Evolutionary conservation across 2,113 vertebrate genomes (phyloP).

Genomic region (Corythaixoides concolor): DNA sequence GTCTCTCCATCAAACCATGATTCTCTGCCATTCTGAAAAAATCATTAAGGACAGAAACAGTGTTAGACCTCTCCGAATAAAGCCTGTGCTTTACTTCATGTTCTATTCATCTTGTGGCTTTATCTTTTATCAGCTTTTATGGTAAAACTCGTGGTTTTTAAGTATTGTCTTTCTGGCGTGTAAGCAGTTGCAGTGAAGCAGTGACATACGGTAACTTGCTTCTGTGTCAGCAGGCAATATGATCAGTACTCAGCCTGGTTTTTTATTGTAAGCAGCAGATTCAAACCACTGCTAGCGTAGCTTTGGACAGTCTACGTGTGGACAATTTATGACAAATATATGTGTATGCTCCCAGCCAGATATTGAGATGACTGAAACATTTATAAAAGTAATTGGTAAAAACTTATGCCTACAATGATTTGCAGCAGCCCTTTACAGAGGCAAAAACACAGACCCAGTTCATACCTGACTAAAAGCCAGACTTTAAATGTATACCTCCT

Average conservation of each 20-base stretch:
- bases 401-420: neutral
- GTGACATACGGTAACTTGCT: neutral
- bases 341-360: neutral
- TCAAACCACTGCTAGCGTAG: neutral
- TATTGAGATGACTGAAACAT: neutral
- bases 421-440: neutral
- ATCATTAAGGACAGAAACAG: neutral
- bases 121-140: neutral
- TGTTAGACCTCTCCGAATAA: neutral
- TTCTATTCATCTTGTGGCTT: neutral
- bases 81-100: neutral
- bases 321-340: neutral
- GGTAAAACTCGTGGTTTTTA: neutral
- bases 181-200: neutral
- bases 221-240: neutral
- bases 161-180: neutral
- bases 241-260: neutral
- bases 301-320: neutral
- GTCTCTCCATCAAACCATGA: slow-evolving; percentile 86
- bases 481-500: neutral
- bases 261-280: neutral
- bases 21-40: slow-evolving; percentile 80
- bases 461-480: neutral
- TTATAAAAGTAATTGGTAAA: neutral
- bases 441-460: neutral